Conservation (phyloP, 2,888 invertebrate genomes). For the Sarcophaga carnaria region DNA sequence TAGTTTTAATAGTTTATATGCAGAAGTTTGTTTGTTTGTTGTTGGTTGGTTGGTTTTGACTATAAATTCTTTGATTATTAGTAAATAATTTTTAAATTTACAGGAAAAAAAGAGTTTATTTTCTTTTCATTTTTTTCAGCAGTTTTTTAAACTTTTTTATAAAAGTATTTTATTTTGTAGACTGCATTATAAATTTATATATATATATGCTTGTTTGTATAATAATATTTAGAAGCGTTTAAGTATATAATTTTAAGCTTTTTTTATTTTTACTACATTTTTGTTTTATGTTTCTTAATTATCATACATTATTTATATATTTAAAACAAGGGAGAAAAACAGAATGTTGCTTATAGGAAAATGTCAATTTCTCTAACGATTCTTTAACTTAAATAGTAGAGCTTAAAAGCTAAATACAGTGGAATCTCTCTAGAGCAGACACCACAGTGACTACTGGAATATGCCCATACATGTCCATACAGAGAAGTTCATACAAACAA, state of each 20-base stretch:
- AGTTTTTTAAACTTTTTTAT: slow-evolving; percentile 45
- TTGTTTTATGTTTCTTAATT: slow-evolving; percentile 40
- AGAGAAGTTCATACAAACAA: no score
- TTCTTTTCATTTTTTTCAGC: slow-evolving; percentile 26
- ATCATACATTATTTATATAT: slow-evolving; percentile 43
- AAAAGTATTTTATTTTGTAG: slow-evolving; percentile 26
- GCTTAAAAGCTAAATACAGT: slow-evolving; percentile 44
- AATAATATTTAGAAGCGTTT: slow-evolving; percentile 63
- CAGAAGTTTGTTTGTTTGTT: slow-evolving; percentile 9
- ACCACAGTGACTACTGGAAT: no score
- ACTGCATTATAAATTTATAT: slow-evolving; percentile 51
- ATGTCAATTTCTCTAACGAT: slow-evolving; percentile 39
- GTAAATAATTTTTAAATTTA: slow-evolving; percentile 72
- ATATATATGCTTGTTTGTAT: slow-evolving; percentile 30
- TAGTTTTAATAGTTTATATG: slow-evolving; percentile 48
- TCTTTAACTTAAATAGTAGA: slow-evolving; percentile 15
- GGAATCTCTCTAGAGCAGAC: no score
- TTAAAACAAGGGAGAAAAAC: slow-evolving; percentile 47
- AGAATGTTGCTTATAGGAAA: slow-evolving; percentile 61
- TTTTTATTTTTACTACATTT: slow-evolving; percentile 50
- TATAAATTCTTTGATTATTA: slow-evolving; percentile 74
- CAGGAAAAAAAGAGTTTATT: slow-evolving; percentile 35
- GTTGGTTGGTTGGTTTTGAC: slow-evolving; percentile 69
- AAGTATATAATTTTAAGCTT: slow-evolving; percentile 68
- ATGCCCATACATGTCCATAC: no score